These are phyloP conservation scores for Sinella curviseta DNA, from an alignment of 1,140 invertebrate genomes.

Conservation along the genomic window DNA sequence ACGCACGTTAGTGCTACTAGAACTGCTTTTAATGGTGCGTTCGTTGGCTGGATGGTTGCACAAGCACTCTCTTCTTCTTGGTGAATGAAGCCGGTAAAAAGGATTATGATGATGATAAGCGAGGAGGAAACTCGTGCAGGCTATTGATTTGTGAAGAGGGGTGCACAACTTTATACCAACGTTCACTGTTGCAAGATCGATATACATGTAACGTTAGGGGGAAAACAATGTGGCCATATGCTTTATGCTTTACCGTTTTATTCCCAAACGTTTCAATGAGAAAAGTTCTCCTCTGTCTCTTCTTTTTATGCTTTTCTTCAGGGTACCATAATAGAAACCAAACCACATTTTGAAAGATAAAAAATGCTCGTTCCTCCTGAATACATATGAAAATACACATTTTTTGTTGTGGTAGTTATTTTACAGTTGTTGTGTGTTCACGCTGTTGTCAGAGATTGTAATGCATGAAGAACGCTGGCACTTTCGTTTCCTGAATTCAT, in stretches of 20 bases:
- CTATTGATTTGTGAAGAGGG: not conserved
- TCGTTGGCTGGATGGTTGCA: too few relatives aligned
- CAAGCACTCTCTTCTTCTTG: too few relatives aligned
- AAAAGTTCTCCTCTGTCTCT: not conserved
- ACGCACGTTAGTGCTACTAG: too few relatives aligned
- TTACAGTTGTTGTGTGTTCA: too few relatives aligned
- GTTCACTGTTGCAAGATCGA: too few relatives aligned
- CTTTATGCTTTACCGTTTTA: too few relatives aligned
- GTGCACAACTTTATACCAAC: not conserved
- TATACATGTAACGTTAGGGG: not conserved
- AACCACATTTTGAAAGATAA: not conserved
- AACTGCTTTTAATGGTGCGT: too few relatives aligned
- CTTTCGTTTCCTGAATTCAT: too few relatives aligned
- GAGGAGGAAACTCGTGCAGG: not conserved
- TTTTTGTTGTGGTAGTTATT: too few relatives aligned
- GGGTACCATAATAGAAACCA: not conserved
- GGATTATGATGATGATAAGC: not conserved
- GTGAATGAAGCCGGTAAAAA: not conserved
- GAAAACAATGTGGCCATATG: not conserved
- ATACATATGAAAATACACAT: too few relatives aligned
- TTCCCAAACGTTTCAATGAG: not conserved
- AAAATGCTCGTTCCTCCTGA: not conserved
- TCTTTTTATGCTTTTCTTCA: not conserved
- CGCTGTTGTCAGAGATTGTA: too few relatives aligned
- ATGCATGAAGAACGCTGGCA: too few relatives aligned